phyloP scores from a whole-genome alignment of 1,140 invertebrate genomes.

The Bemisia tabaci region DNA sequence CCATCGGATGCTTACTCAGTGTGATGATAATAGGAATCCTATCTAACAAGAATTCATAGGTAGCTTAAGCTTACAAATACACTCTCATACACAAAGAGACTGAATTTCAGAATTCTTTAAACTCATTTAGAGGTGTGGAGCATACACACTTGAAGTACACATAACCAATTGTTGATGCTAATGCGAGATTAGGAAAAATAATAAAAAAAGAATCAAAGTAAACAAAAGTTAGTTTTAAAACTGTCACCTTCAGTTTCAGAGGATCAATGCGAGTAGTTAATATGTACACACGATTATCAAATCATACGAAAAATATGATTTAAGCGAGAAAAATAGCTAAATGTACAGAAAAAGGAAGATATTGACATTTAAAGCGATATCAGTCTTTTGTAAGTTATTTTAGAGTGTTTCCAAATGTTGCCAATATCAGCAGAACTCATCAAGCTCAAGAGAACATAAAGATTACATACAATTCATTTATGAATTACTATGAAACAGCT shows the following conservation, averaged over 20 bases:
- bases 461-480: no score
- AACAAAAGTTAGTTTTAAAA: background rate
- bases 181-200: background rate
- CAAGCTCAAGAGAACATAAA: background rate
- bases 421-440: background rate
- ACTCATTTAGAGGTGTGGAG: no score
- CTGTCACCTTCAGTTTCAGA: background rate
- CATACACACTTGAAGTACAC: no score
- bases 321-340: background rate
- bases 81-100: no score
- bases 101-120: no score
- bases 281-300: background rate
- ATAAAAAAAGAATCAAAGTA: background rate
- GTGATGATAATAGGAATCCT: no score
- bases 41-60: no score
- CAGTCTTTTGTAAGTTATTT: background rate
- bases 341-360: background rate
- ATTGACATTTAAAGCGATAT: background rate
- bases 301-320: background rate
- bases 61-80: no score
- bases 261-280: background rate
- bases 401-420: background rate
- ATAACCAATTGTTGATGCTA: no score
- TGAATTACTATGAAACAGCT: no score
- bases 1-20: no score